phyloP scores from a whole-genome alignment of 2,888 invertebrate species.

The Beris morrisii region DNA sequence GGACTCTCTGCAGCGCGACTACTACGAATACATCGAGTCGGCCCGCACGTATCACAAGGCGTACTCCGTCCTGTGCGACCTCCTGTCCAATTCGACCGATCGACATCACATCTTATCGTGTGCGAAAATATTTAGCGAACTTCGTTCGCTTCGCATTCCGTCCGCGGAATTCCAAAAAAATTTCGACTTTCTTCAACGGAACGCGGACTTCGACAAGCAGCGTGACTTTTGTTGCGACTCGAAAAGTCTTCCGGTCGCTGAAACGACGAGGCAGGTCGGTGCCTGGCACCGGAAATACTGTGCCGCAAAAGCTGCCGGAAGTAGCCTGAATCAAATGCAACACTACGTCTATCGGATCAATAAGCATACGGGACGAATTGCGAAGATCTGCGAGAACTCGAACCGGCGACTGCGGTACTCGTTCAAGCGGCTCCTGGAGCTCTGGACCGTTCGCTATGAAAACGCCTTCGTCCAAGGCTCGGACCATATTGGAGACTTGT shows the following conservation, averaged over 20 bases:
- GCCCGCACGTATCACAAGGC: background rate
- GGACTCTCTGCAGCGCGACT: slow-evolving; percentile 11
- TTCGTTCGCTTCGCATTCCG: background rate
- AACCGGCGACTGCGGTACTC: slow-evolving; percentile 13
- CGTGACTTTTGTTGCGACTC: slow-evolving; percentile 14
- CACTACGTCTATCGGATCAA: slow-evolving; percentile 20
- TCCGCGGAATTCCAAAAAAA: background rate
- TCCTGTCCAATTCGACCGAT: slow-evolving; percentile 3
- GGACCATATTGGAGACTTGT: too few species aligned
- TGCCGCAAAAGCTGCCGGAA: background rate
- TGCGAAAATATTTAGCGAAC: background rate
- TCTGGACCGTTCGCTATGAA: slow-evolving; percentile 3
- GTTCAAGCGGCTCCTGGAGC: slow-evolving; percentile 9
- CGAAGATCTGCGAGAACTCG: slow-evolving; percentile 11
- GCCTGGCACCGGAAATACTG: background rate
- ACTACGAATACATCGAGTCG: slow-evolving; percentile 1
- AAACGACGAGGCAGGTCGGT: background rate
- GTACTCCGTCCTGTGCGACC: slow-evolving; percentile 1
- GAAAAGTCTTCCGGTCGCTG: background rate
- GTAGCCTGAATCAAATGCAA: slow-evolving; percentile 9
- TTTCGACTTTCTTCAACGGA: slow-evolving; percentile 3
- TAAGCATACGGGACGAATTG: slow-evolving; percentile 9
- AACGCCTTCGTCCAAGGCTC: background rate
- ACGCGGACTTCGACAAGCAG: slow-evolving; percentile 11
- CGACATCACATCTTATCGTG: slow-evolving; percentile 4